Base-by-base conservation (phyloP, 2,888 invertebrate genomes). In the Clistopyga incitator region DNA sequence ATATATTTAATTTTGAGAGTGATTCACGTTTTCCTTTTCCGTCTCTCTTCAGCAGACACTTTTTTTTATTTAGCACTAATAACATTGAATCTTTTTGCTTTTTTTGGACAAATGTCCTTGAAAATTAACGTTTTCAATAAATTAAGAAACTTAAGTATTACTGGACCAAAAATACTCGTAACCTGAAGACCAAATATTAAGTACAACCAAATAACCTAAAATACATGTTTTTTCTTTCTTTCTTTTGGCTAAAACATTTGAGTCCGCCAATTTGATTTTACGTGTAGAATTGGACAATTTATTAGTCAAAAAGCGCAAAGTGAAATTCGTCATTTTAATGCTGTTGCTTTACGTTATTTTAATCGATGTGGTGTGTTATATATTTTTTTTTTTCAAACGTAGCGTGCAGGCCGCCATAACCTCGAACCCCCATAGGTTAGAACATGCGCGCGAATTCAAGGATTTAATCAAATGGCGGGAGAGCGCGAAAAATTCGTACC, bases 401-500 rank as follows among this genome's bases (percentile, higher is more conserved):
- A 77, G 18, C 52, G 18, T 71, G 65, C 45, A 74, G 45, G 20
- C 45, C 61, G 64, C 81, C 85, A 79, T 88, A 89, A 89, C 88
- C 88, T 88, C 72, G 23, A 79, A 85, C 29, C 50, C 3, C 67
- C 59, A 68, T 59, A 65, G 18, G 11, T 25, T 10, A 13, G 15
- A 54, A 61, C 20, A 29, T 47, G 77, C 29, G 50, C 54, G 64
- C 47, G 78, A 80, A 71, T 72, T 59, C 29, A 65, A 75, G 2
- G 38, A 54, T 70, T 11, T 47, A 61, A 77, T 78, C 10, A 61
- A 67, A 75, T 54, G 74, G 75, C 71, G 67, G 72, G 76, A 75
- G 56, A 65, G 70, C 15, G 52, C 70, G 61, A 64, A 38, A 29
- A 15, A 10, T 47, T 75, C 83, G 47, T 90, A 90, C 90, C 88